Percentiles rank a stretch among this genome's conserved stretches.
Evolutionary conservation across 2,797 vertebrate species (phyloP).

Genomic region (Falco concolor): DNA sequence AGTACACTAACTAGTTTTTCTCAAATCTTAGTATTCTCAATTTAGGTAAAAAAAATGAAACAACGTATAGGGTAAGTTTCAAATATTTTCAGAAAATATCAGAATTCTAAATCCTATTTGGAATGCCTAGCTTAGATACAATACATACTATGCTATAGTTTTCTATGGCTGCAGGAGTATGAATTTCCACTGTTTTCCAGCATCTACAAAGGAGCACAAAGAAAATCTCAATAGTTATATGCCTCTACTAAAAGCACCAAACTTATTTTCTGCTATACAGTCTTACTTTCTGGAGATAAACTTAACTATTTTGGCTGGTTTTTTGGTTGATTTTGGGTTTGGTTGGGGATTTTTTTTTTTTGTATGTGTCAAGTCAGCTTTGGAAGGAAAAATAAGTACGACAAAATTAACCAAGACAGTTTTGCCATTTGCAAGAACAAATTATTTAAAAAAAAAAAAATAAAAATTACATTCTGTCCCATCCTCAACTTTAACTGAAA

Average conservation of each 20-base stretch:
- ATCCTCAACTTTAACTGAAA: not conserved
- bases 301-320: not conserved
- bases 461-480: not conserved
- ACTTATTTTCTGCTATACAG: not conserved
- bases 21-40: not conserved
- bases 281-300: not conserved
- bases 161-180: not conserved
- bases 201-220: not conserved
- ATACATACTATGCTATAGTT: rapidly evolving
- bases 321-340: no score
- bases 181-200: not conserved
- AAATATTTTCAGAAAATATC: not conserved
- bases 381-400: not conserved
- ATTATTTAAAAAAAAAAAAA: not conserved
- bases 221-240: not conserved
- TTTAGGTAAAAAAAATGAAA: not conserved
- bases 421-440: not conserved
- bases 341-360: not conserved
- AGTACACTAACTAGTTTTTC: not conserved
- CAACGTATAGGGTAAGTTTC: not conserved
- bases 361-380: not conserved
- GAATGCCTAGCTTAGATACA: not conserved
- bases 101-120: not conserved
- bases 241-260: not conserved
- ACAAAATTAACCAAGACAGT: not conserved